Evolutionary conservation across 1,140 invertebrate genomes (phyloP).

Genomic region (Listronotus bonariensis): DNA sequence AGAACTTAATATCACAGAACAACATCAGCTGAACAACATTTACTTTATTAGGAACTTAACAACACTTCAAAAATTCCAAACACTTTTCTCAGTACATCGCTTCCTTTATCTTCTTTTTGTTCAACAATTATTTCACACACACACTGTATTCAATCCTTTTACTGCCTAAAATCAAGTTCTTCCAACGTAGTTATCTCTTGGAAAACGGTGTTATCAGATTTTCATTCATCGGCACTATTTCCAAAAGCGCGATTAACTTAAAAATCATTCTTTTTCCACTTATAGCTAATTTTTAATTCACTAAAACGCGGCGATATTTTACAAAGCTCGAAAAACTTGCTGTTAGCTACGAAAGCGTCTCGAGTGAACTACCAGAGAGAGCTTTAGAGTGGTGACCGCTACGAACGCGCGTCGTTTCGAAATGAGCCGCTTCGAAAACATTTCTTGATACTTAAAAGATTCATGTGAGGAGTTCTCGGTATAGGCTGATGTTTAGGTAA

Average conservation of each 20-base stretch:
- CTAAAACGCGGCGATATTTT: not conserved
- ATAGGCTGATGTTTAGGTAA: constrained; percentile 26
- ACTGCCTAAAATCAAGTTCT: constrained; percentile 11
- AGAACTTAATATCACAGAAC: constrained; percentile 21
- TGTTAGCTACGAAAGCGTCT: not conserved
- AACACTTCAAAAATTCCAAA: constrained; percentile 1
- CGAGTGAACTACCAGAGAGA: not conserved
- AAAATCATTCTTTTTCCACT: constrained; percentile 11
- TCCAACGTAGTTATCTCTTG: constrained; percentile 3
- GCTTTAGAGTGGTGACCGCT: constrained; percentile 5
- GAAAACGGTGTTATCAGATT: not conserved
- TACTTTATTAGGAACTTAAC: constrained; percentile 15
- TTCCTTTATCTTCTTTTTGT: not conserved
- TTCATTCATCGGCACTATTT: constrained; percentile 11
- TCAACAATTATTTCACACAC: not conserved
- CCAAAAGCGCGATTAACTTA: constrained; percentile 6
- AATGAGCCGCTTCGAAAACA: constrained; percentile 29
- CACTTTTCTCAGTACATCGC: not conserved
- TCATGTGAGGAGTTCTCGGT: constrained; percentile 27
- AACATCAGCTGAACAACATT: not conserved
- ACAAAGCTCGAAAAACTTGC: not conserved
- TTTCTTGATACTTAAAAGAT: constrained; percentile 31
- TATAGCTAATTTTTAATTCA: not conserved
- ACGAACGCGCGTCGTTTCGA: constrained; percentile 7
- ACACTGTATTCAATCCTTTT: not conserved